phyloP scores from a whole-genome alignment of 2,113 vertebrate genomes.

The Hassar affinis region DNA sequence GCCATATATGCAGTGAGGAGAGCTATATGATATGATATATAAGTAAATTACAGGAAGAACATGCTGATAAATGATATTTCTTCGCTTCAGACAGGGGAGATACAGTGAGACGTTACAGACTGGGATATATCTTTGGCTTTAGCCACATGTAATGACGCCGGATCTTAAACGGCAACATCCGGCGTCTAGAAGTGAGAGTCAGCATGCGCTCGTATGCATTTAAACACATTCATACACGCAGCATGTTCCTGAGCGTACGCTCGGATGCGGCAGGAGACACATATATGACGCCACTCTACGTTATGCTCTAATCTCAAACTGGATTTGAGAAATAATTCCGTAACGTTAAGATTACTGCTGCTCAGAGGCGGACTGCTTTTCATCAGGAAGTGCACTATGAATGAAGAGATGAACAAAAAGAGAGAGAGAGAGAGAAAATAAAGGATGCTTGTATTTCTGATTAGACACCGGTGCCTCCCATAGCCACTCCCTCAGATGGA shows the following conservation, averaged over 20 bases:
- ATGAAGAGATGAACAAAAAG: background rate
- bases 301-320: background rate
- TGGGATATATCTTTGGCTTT: constrained; percentile 72
- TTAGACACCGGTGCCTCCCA: constrained; percentile 17
- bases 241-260: constrained; percentile 65
- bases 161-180: constrained; percentile 44
- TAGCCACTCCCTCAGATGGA: constrained; percentile 37
- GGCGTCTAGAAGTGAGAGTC: constrained; percentile 55
- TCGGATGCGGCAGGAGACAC: background rate
- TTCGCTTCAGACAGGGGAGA: constrained; percentile 55
- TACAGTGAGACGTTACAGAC: constrained; percentile 46
- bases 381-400: constrained; percentile 1
- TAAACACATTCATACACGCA: background rate
- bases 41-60: constrained; percentile 61
- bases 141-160: constrained; percentile 65
- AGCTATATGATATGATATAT: constrained; percentile 48
- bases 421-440: background rate
- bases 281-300: constrained; percentile 21
- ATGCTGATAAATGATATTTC: constrained; percentile 61
- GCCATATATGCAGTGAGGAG: constrained; percentile 55
- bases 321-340: background rate
- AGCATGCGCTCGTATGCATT: background rate
- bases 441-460: background rate
- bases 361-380: background rate
- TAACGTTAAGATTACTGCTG: background rate